phyloP scores from a whole-genome alignment of 2,797 vertebrate genomes.

The Sebastes flavidus region DNA sequence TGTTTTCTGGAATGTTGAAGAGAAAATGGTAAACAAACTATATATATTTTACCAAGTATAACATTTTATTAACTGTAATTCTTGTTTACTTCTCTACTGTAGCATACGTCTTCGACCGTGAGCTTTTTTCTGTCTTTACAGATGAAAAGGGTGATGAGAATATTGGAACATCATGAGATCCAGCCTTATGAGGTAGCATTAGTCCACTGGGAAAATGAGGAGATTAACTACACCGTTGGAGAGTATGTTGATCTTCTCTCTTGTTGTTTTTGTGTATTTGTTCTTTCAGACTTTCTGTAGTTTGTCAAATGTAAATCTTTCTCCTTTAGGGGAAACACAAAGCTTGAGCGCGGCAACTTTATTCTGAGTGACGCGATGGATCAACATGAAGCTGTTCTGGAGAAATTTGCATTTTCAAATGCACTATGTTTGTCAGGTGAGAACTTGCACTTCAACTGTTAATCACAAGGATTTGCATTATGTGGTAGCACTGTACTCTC shows the following conservation, averaged over 20 bases:
- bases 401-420: slow-evolving; percentile 98
- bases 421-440: slow-evolving; percentile 95
- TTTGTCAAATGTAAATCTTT: neutral
- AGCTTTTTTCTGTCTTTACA: slow-evolving; percentile 50
- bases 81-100: neutral
- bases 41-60: neutral
- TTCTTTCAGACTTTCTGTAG: neutral
- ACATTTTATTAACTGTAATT: neutral
- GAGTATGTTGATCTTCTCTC: slow-evolving; percentile 79
- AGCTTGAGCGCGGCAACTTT: slow-evolving; percentile 92
- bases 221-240: slow-evolving; percentile 90
- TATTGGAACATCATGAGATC: slow-evolving; percentile 93
- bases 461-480: neutral
- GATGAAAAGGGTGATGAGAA: slow-evolving; percentile 89
- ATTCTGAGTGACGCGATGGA: slow-evolving; percentile 86
- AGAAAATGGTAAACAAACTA: slow-evolving; percentile 87
- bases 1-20: slow-evolving; percentile 98
- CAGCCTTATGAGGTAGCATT: slow-evolving; percentile 95
- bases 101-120: accelerated
- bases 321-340: slow-evolving; percentile 89
- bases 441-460: neutral
- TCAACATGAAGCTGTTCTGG: slow-evolving; percentile 86
- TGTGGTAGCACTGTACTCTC: neutral
- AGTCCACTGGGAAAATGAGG: slow-evolving; percentile 98
- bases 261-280: neutral